Evolutionary conservation across 2,888 invertebrate genomes (phyloP).

Genomic region (Cantharis flavilabris): DNA sequence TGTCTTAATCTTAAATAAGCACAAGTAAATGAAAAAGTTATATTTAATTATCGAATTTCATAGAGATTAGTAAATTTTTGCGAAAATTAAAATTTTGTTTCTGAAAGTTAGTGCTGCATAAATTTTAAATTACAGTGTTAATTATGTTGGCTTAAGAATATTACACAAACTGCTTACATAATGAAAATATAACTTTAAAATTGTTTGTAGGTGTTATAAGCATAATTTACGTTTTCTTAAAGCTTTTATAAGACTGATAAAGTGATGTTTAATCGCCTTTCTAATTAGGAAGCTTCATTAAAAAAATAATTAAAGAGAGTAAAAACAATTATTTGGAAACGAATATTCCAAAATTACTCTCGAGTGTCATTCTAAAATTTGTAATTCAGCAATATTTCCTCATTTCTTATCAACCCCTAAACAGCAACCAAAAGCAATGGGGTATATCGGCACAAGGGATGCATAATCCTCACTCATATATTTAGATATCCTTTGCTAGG

Average conservation of each 20-base stretch:
- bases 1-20: background rate
- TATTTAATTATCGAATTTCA: slow-evolving; percentile 7
- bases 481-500: slow-evolving; percentile 35
- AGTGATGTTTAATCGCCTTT: slow-evolving; percentile 2
- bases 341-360: background rate
- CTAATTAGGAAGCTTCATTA: background rate
- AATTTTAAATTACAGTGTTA: slow-evolving; percentile 20
- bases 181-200: slow-evolving; percentile 13
- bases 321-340: background rate
- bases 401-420: slow-evolving; percentile 26
- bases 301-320: background rate
- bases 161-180: slow-evolving; percentile 9
- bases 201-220: slow-evolving; percentile 7
- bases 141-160: slow-evolving; percentile 19
- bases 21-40: background rate
- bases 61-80: slow-evolving; percentile 4
- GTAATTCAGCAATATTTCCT: slow-evolving; percentile 22
- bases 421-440: slow-evolving; percentile 18
- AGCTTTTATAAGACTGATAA: slow-evolving; percentile 4
- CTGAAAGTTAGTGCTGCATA: slow-evolving; percentile 12
- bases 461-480: slow-evolving; percentile 37
- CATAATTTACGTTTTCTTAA: slow-evolving; percentile 4
- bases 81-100: background rate
- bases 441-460: slow-evolving; percentile 20
- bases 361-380: slow-evolving; percentile 5